Conservation (phyloP, 1,140 invertebrate species). For the Sarcophaga peregrina region DNA sequence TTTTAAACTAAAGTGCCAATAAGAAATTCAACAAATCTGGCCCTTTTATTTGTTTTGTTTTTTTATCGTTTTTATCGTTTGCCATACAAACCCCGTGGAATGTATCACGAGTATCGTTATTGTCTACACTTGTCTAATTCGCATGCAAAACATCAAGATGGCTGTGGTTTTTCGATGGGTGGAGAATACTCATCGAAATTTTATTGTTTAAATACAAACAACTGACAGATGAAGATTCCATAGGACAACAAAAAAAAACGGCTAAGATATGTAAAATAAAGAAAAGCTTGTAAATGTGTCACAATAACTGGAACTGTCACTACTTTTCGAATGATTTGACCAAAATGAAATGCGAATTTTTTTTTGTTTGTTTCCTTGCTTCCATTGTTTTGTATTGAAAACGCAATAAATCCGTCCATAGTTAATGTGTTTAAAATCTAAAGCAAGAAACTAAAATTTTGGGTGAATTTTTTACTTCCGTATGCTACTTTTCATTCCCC, state of each 20-base stretch:
- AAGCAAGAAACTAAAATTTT: no score
- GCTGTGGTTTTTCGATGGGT: slow-evolving; percentile 8
- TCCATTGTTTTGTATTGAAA: no score
- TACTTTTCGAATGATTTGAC: slow-evolving; percentile 22
- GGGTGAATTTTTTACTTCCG: no score
- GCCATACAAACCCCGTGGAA: no score
- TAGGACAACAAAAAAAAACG: not conserved
- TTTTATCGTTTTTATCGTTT: not conserved
- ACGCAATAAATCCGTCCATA: no score
- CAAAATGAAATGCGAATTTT: slow-evolving; percentile 28
- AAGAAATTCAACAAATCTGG: slow-evolving; percentile 34
- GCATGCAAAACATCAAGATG: slow-evolving; percentile 40
- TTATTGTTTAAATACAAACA: slow-evolving; percentile 19
- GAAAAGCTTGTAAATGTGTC: slow-evolving; percentile 15
- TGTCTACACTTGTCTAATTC: slow-evolving; percentile 36
- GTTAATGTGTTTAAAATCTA: no score
- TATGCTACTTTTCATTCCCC: no score
- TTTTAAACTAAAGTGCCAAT: slow-evolving; percentile 28
- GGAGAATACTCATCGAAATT: not conserved
- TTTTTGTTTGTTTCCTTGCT: not conserved
- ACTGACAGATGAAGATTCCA: not conserved
- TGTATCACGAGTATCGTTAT: slow-evolving; percentile 11
- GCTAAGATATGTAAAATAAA: not conserved
- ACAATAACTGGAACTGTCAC: slow-evolving; percentile 29
- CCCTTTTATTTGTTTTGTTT: not conserved